Evolutionary conservation across 2,113 vertebrate genomes (phyloP), one percentile per base, ranked within the genome.

Genomic region (Anarhynchus alexandrinus): DNA sequence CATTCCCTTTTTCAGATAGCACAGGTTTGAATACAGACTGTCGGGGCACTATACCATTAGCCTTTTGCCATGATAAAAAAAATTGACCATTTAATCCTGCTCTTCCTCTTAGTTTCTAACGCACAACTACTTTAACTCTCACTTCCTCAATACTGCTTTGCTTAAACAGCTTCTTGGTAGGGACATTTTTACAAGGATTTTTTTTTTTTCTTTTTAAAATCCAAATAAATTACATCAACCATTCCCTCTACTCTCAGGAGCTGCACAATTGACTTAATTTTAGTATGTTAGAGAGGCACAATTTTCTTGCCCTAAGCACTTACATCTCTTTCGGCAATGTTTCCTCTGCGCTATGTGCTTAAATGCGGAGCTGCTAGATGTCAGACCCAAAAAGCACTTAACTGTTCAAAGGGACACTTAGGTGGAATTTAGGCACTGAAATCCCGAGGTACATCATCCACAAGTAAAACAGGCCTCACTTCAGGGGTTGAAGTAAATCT

Each of bases 191-290:
- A 64, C 76, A 59, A 57, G 59, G n/a, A 12, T 11, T 54, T 71
- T 58, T 69, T 73, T 78, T 67, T n/a, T 70, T 66, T 57, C 5
- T 70, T 92, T 36, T 69, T 43, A 3, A 70, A 80, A 76, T 88
- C 78, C 81, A 93, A 94, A 94, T 82, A 92, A 92, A 94, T 83
- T 72, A 77, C 51, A 80, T 77, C 78, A 96, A 36, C 66, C 58
- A 49, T 88, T 86, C 61, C 64, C 80, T 86, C 77, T 79, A 36
- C 76, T 77, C 45, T 85, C 72, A 70, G 51, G 49, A 93, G 67
- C 71, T 90, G 80, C 40, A 71, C 0, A 0, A 93, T 14, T 76
- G 40, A 89, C 66, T 92, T 71, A 88, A 90, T 72, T 85, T 93
- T 69, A 86, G 32, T n/a, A 12, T 1, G 22, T 82, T 57, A 65